A percentile compares a stretch with the other conserved stretches of the same genome.
phyloP scores from a whole-genome alignment of 2,888 invertebrate genomes.

The Yponomeuta cagnagella region DNA sequence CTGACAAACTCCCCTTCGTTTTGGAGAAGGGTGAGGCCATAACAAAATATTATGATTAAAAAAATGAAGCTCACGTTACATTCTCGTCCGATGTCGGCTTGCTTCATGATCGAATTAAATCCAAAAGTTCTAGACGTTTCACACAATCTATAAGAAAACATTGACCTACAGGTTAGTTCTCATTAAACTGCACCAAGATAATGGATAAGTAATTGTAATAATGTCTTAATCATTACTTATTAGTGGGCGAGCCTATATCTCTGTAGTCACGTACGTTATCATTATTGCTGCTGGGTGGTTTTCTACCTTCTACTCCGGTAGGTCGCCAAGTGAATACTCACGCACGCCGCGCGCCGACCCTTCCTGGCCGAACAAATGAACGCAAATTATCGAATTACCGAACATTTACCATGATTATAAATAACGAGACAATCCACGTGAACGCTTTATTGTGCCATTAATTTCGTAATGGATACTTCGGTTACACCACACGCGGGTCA shows the following conservation, averaged over 20 bases:
- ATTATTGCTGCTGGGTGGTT: constrained; percentile 7
- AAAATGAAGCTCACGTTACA: constrained; percentile 19
- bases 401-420: constrained; percentile 29
- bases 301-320: background rate
- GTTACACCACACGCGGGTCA: background rate
- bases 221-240: constrained; percentile 9
- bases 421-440: constrained; percentile 24
- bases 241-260: background rate
- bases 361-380: constrained; percentile 25
- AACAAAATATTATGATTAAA: constrained; percentile 13
- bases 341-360: background rate
- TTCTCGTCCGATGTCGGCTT: background rate
- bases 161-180: too few species aligned
- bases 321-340: background rate
- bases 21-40: constrained; percentile 28
- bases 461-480: constrained; percentile 18
- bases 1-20: constrained; percentile 27
- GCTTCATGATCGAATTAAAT: background rate
- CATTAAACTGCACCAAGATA: background rate
- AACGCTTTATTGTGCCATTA: constrained; percentile 25
- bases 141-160: too few species aligned
- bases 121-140: constrained; percentile 22
- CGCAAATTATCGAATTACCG: constrained; percentile 37
- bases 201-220: constrained; percentile 7
- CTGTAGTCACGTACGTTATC: background rate